A percentile compares a stretch with the other conserved stretches of the same genome.
phyloP scores from a whole-genome alignment of 2,888 invertebrate genomes.

The Rotaria socialis region DNA sequence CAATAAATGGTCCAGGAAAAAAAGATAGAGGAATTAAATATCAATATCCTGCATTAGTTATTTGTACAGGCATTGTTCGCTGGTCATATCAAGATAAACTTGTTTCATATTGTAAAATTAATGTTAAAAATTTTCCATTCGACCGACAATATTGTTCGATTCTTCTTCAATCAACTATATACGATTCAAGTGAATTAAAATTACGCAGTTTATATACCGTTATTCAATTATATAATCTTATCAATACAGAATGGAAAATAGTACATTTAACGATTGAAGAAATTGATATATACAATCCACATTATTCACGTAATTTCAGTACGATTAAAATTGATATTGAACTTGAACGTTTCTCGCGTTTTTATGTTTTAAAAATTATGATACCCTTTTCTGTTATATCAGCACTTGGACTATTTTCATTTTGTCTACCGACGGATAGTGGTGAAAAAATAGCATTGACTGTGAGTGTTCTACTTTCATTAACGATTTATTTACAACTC shows the following conservation, averaged over 20 bases:
- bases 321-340: constrained; percentile 38
- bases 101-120: constrained; percentile 39
- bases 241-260: constrained; percentile 45
- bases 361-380: constrained; percentile 45
- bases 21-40: constrained; percentile 22
- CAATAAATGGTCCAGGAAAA: constrained; percentile 38
- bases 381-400: constrained; percentile 45
- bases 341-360: constrained; percentile 37
- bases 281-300: constrained; percentile 11
- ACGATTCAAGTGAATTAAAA: constrained; percentile 38
- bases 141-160: constrained; percentile 44
- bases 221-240: neutral
- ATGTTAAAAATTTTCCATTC: constrained; percentile 44
- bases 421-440: constrained; percentile 43
- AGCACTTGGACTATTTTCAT: constrained; percentile 39
- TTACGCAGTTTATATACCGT: constrained; percentile 22
- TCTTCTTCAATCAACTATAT: constrained; percentile 40
- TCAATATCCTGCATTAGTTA: constrained; percentile 39
- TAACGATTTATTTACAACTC: constrained; percentile 41
- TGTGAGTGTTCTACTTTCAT: constrained; percentile 43
- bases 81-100: constrained; percentile 42
- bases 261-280: constrained; percentile 41
- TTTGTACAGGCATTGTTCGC: constrained; percentile 38
- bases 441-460: constrained; percentile 43
- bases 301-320: constrained; percentile 14